Conservation (phyloP, 2,888 invertebrate species). For the Zhuqinia jingwanae region DNA sequence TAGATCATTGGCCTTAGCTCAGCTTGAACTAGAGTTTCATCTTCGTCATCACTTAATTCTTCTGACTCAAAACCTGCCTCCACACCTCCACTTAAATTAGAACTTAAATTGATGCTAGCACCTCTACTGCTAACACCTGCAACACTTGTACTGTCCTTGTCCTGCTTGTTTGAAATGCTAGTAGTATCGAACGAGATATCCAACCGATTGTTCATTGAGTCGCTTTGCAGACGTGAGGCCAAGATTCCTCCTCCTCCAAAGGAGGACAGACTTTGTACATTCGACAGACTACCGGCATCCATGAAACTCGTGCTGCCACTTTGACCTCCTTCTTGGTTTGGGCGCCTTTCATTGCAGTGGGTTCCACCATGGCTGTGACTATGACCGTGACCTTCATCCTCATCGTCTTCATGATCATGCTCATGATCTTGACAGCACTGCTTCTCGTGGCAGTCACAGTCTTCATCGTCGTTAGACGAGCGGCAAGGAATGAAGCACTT, state of each 20-base stretch:
- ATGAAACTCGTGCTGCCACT: slow-evolving; percentile 30
- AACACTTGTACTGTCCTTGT: background rate
- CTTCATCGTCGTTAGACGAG: slow-evolving; percentile 68
- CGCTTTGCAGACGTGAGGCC: slow-evolving; percentile 29
- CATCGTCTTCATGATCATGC: slow-evolving; percentile 52
- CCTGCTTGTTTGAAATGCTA: background rate
- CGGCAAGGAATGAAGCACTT: slow-evolving; percentile 78
- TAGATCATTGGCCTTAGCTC: slow-evolving; percentile 77
- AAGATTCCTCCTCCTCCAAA: background rate
- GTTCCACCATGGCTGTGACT: slow-evolving; percentile 38
- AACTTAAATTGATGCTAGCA: slow-evolving; percentile 2
- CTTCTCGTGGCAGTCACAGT: slow-evolving; percentile 71
- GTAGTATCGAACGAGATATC: slow-evolving; percentile 46
- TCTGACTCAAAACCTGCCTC: slow-evolving; percentile 39
- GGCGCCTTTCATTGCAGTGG: slow-evolving; percentile 62
- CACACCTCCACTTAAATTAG: background rate
- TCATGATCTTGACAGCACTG: slow-evolving; percentile 73
- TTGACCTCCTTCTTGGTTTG: slow-evolving; percentile 20
- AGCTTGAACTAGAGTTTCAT: slow-evolving; percentile 58
- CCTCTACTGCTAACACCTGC: background rate
- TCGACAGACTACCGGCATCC: slow-evolving; percentile 32
- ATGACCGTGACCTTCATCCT: slow-evolving; percentile 28
- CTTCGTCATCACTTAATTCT: slow-evolving; percentile 35
- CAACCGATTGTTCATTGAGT: slow-evolving; percentile 44
- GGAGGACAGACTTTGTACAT: slow-evolving; percentile 40